A percentile compares a stretch with the other conserved stretches of the same genome.
Evolutionary conservation across 2,888 invertebrate species (phyloP).

Genomic region (Pyrocoelia pectoralis): DNA sequence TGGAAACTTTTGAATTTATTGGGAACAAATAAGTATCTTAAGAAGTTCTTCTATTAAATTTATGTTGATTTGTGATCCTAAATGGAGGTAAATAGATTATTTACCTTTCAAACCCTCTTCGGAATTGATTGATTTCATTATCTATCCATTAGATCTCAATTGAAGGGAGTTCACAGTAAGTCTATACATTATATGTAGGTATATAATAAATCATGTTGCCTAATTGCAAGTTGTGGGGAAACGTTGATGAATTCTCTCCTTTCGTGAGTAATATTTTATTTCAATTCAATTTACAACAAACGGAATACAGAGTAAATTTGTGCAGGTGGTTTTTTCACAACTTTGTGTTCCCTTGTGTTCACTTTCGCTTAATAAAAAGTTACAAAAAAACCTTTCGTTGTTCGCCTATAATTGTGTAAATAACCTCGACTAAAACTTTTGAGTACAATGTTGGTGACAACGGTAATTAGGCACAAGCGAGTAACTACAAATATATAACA

Average conservation of each 20-base stretch:
- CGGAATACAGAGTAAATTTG: too few relatives aligned
- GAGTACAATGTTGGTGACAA: too few relatives aligned
- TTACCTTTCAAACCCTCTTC: not conserved
- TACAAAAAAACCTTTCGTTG: too few relatives aligned
- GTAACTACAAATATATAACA: too few relatives aligned
- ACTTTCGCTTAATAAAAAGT: too few relatives aligned
- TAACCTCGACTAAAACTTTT: too few relatives aligned
- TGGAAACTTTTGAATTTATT: constrained; percentile 12
- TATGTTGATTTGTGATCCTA: constrained; percentile 8
- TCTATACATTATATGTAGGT: too few relatives aligned
- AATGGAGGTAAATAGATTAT: not conserved
- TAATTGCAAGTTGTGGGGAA: not conserved
- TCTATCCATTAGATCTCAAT: not conserved
- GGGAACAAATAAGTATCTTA: constrained; percentile 10
- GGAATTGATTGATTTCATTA: not conserved
- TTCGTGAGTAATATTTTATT: not conserved
- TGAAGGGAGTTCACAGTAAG: not conserved
- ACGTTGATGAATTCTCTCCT: not conserved
- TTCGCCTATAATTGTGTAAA: too few relatives aligned
- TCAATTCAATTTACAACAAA: not conserved
- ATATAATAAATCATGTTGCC: not conserved
- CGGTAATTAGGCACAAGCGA: too few relatives aligned
- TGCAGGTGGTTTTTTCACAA: too few relatives aligned
- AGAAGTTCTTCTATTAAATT: constrained; percentile 10
- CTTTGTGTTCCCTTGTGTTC: too few relatives aligned